Conservation (phyloP, 2,113 vertebrate genomes). For the Phaethon lepturus region DNA sequence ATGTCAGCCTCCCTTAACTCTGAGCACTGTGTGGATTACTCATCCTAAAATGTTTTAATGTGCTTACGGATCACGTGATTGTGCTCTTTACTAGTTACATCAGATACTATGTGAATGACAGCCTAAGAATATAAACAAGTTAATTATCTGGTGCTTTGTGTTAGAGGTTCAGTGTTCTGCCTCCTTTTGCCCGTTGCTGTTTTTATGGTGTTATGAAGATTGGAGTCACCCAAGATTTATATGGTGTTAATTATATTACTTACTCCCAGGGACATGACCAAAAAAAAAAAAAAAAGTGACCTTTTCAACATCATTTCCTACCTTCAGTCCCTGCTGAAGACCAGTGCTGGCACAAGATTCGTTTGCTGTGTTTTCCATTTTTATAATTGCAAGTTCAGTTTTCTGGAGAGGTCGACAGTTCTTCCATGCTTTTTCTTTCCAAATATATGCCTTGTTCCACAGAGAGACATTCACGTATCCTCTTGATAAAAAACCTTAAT, state of each 20-base stretch:
- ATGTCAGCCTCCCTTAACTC: not conserved
- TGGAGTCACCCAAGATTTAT: not conserved
- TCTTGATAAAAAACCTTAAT: not conserved
- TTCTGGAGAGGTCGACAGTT: not conserved
- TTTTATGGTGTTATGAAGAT: not conserved
- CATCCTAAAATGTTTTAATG: not conserved
- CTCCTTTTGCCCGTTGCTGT: not conserved
- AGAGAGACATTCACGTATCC: not conserved
- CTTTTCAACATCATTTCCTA: not conserved
- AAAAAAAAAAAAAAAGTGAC: not conserved
- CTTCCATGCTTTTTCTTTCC: not conserved
- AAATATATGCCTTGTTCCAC: not conserved
- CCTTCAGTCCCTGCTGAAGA: not conserved
- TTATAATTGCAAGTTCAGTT: not conserved
- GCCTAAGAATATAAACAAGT: not conserved
- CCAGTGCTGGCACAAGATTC: not conserved
- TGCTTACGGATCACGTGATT: not conserved
- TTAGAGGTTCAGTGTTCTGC: not conserved
- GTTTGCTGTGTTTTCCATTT: not conserved
- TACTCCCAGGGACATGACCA: not conserved
- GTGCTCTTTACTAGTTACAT: not conserved
- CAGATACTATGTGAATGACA: not conserved
- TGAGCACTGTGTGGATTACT: not conserved
- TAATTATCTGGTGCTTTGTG: not conserved
- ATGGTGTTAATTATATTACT: not conserved